phyloP scores from a whole-genome alignment of 2,888 invertebrate genomes.

The Athalia rosae region DNA sequence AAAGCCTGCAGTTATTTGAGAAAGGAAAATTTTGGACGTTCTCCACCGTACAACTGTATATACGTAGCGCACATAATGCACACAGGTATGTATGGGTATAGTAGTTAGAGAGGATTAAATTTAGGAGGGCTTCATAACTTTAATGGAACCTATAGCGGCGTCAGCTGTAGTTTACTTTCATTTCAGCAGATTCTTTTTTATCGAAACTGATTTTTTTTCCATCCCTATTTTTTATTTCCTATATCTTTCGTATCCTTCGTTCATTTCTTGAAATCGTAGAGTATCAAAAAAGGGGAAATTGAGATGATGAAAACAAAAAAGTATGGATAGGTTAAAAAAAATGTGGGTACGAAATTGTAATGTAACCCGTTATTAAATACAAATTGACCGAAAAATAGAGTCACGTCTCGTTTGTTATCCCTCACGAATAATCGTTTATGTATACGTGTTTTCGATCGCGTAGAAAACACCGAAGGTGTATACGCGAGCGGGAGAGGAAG shows the following conservation, averaged over 20 bases:
- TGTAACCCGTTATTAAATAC: slow-evolving; percentile 68
- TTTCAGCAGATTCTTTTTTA: too few relatives aligned
- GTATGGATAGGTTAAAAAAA: slow-evolving; percentile 25
- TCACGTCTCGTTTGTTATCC: neutral
- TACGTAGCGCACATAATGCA: neutral
- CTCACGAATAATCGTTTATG: too few relatives aligned
- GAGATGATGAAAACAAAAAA: neutral
- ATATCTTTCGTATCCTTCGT: too few relatives aligned
- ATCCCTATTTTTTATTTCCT: neutral
- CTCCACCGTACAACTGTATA: neutral
- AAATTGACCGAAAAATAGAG: slow-evolving; percentile 58
- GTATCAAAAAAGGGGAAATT: too few relatives aligned
- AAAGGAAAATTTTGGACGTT: neutral
- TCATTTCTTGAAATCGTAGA: too few relatives aligned
- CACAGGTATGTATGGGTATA: neutral
- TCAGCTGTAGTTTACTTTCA: neutral
- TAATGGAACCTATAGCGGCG: slow-evolving; percentile 50
- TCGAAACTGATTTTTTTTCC: too few relatives aligned
- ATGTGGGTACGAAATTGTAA: slow-evolving; percentile 54
- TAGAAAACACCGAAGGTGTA: too few relatives aligned
- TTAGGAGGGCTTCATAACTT: slow-evolving; percentile 54
- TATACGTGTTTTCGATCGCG: too few relatives aligned
- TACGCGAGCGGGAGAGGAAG: too few relatives aligned
- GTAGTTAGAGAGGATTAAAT: slow-evolving; percentile 53
- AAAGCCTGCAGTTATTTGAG: neutral